Percentiles rank a stretch among this genome's conserved stretches.
phyloP scores from a whole-genome alignment of 92 coral and sea anemone species.

The Zoanthus gigantus region DNA sequence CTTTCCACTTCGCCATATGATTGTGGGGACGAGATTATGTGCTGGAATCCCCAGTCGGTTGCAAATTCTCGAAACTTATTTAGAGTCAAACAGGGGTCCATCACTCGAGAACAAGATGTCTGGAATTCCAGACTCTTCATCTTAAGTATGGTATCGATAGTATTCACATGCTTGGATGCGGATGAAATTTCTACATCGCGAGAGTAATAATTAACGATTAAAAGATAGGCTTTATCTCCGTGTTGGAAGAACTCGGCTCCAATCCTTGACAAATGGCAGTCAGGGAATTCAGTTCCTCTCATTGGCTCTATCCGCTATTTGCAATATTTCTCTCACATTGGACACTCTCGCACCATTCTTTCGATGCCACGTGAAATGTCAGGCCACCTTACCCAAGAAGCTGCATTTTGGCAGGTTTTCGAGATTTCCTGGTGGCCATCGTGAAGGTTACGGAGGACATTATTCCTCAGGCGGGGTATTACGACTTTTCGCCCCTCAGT shows the following conservation, averaged over 20 bases:
- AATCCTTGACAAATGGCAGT: conserved; percentile 40
- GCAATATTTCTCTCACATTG: conserved; percentile 38
- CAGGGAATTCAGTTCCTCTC: background rate
- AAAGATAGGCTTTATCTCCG: conserved; percentile 14
- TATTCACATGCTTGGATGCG: conserved; percentile 20
- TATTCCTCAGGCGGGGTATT: background rate
- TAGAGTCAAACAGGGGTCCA: no score
- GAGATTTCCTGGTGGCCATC: conserved; percentile 41
- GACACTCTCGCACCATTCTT: conserved; percentile 42
- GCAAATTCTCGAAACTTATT: conserved; percentile 38
- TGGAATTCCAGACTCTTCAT: background rate
- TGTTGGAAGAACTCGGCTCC: background rate
- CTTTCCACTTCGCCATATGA: no score
- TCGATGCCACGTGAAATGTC: conserved; percentile 32
- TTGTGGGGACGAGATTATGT: no score
- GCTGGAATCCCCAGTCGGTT: conserved; percentile 20
- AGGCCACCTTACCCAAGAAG: conserved; percentile 45
- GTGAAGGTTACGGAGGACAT: conserved; percentile 22
- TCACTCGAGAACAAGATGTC: no score
- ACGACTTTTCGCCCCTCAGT: conserved; percentile 27
- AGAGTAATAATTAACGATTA: background rate
- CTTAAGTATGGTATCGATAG: conserved; percentile 45
- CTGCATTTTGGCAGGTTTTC: conserved; percentile 38
- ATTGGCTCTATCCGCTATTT: conserved; percentile 4
- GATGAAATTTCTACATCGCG: no score